These are phyloP conservation scores for Nematolebias whitei DNA, from an alignment of 2,113 vertebrate species.

Conservation along the genomic window DNA sequence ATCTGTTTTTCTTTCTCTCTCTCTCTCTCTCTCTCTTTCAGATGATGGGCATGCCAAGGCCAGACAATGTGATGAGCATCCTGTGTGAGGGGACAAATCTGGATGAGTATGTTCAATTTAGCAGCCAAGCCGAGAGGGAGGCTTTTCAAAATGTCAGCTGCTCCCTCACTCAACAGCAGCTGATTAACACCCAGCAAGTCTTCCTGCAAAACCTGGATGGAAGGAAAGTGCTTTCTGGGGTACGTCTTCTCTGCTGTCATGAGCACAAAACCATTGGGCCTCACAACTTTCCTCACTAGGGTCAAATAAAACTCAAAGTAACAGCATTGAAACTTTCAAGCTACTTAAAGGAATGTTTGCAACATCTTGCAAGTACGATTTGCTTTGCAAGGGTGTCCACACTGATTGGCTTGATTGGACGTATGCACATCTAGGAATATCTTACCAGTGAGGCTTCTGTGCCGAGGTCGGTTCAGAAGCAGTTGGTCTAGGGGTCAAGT, in stretches of 20 bases:
- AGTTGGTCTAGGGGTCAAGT: too few species aligned
- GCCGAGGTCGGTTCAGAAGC: too few species aligned
- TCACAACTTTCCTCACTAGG: background rate
- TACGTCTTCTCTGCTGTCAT: conserved; percentile 28
- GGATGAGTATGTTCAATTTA: conserved; percentile 71
- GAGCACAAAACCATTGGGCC: background rate
- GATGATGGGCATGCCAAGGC: conserved; percentile 29
- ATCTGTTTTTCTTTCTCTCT: too few species aligned
- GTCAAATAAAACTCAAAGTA: too few species aligned
- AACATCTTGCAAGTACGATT: too few species aligned
- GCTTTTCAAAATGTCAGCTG: conserved; percentile 80
- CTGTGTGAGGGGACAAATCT: conserved; percentile 65
- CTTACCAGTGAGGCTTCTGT: too few species aligned
- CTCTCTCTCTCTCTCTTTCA: conserved; percentile 45
- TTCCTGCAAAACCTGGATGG: conserved; percentile 72
- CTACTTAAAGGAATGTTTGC: too few species aligned
- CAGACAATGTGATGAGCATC: conserved; percentile 45
- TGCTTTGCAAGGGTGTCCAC: too few species aligned
- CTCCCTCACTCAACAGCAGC: conserved; percentile 68
- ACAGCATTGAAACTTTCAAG: too few species aligned
- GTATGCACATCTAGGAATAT: too few species aligned
- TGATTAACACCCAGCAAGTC: conserved; percentile 61
- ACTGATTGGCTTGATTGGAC: too few species aligned
- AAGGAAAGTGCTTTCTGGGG: conserved; percentile 63
- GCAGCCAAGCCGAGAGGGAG: conserved; percentile 61